Evolutionary conservation across 2,797 vertebrate genomes (phyloP), one percentile per base, ranked within the genome.

Genomic region (Diplodus sargus): DNA sequence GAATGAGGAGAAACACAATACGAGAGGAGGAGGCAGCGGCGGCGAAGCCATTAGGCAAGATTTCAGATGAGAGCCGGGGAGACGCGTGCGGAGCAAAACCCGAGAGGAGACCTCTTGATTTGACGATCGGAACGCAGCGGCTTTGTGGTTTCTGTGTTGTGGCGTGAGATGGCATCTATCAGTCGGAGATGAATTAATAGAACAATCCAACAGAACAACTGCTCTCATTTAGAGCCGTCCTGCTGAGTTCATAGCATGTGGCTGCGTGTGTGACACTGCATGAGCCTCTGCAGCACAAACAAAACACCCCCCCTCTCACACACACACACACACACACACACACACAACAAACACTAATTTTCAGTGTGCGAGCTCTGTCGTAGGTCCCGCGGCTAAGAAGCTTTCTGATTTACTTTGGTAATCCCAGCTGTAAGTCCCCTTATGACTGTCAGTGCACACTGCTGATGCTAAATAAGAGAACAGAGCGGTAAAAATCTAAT

Each of bases 321-420:
- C 52, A 43, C 68, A 66, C 52, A 69, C 48, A 45, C 30, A 73
- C 66, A 62, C 62, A 48, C 73, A 57, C 42, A 45, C 63, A 58
- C 28, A 28, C 28, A 28, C 28, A 28, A 28, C 28, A 28, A 28
- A 74, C 58, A 79, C 42, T 65, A 22, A 79, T 83, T 80, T 85
- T 66, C 67, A 56, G 54, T 65, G 69, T 70, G 77, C 77, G 20
- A 71, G 66, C 45, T 20, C 65, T 78, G 78, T 76, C 53, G n/a
- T 70, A 79, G 88, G 84, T 87, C 88, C 85, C 66, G 84, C 63
- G 74, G 89, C 87, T 92, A 92, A 93, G 92, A 90, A 86, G 90
- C 89, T 93, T 93, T 92, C 80, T 85, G 92, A 90, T 93, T 91
- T 93, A 91, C 90, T 88, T 85, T 85, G 81, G 88, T 93, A 91